A percentile compares a stretch with the other conserved stretches of the same genome.
Evolutionary conservation across 2,888 invertebrate species (phyloP).

Genomic region (Caenorhabditis becei): DNA sequence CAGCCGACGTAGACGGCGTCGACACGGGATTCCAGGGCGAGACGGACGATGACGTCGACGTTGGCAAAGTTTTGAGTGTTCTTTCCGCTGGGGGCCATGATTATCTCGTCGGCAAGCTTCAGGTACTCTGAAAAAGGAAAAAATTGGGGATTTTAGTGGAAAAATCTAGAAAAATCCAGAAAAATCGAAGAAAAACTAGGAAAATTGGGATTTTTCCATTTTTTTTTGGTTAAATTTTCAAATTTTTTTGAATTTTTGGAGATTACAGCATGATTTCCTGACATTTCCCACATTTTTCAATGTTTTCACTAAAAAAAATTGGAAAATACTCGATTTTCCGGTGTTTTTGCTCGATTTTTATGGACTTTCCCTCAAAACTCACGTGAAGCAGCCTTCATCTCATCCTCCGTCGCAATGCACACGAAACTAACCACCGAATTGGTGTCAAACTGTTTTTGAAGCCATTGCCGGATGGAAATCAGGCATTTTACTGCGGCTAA

Average conservation of each 20-base stretch:
- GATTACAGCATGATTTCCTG: no score
- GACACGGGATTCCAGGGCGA: conserved; percentile 85
- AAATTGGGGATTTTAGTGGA: not conserved
- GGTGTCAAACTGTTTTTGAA: conserved; percentile 40
- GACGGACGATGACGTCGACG: conserved; percentile 96
- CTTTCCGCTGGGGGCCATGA: conserved; percentile 96
- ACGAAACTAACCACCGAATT: conserved; percentile 41
- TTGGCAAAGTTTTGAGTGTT: conserved; percentile 99
- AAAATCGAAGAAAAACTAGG: not conserved
- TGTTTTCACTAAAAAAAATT: no score
- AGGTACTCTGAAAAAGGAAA: conserved; percentile 90
- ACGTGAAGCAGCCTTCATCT: conserved; percentile 52
- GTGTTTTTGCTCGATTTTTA: no score
- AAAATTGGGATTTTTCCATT: no score
- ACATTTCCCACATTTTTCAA: no score
- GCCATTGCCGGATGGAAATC: conserved; percentile 52
- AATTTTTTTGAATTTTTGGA: conserved; percentile 16
- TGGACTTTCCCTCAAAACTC: conserved; percentile 1
- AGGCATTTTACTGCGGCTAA: conserved; percentile 60
- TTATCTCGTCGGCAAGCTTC: conserved; percentile 98
- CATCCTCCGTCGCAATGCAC: conserved; percentile 54
- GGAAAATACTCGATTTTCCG: no score
- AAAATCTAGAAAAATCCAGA: no score
- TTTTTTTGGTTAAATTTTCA: not conserved
- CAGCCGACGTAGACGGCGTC: conserved; percentile 98